phyloP scores from a whole-genome alignment of 2,113 vertebrate species.

The Leiothrix lutea region DNA sequence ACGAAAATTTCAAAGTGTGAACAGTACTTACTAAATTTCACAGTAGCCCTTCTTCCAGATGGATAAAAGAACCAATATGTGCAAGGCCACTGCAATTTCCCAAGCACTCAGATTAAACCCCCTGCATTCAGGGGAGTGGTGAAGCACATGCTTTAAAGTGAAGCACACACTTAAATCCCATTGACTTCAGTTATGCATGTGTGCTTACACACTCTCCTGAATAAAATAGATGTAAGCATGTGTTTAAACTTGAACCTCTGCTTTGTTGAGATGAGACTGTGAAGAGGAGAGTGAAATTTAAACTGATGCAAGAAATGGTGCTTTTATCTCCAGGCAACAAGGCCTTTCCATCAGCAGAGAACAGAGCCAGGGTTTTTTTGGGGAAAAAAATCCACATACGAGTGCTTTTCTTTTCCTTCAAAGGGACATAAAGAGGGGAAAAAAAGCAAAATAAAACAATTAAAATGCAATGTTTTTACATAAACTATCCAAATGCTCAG shows the following conservation, averaged over 20 bases:
- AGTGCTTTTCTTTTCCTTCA: background rate
- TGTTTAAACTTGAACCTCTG: conserved; percentile 63
- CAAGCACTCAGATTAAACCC: conserved; percentile 20
- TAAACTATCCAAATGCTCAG: background rate
- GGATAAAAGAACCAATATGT: background rate
- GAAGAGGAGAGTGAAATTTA: conserved; percentile 50
- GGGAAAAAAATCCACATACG: background rate
- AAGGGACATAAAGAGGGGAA: background rate
- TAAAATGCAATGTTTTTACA: background rate
- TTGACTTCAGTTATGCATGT: conserved; percentile 39
- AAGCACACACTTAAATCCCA: conserved; percentile 51
- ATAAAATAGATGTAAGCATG: conserved; percentile 34
- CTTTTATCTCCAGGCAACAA: conserved; percentile 48
- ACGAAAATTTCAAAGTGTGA: background rate
- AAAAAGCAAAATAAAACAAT: background rate
- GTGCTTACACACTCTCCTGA: conserved; percentile 30
- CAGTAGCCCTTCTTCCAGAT: conserved; percentile 18
- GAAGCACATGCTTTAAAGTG: conserved; percentile 54
- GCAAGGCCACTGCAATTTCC: conserved; percentile 53
- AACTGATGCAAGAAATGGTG: conserved; percentile 1
- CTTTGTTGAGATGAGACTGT: conserved; percentile 48
- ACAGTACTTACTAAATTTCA: conserved; percentile 13
- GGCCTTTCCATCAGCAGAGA: background rate
- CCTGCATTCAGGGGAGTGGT: conserved; percentile 1
- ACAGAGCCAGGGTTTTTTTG: background rate